Evolutionary conservation across 1,140 invertebrate genomes (phyloP).

Genomic region (Drosophila lowei): DNA sequence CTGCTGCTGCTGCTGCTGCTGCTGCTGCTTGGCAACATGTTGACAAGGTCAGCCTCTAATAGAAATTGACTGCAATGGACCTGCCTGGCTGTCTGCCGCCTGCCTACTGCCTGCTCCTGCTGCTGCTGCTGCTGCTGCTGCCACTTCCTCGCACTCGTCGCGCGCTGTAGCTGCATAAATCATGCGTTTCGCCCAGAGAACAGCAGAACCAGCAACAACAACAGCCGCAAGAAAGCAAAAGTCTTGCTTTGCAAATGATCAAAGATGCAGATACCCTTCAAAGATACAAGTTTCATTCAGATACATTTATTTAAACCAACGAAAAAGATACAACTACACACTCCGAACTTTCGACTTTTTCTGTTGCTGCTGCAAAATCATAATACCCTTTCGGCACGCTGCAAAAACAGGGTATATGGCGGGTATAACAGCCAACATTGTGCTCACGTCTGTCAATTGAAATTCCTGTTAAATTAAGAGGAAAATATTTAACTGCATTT

Average conservation of each 20-base stretch:
- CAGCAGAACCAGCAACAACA: conserved; percentile 26
- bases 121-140: conserved; percentile 13
- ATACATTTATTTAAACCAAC: too few relatives aligned
- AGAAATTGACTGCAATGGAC: conserved; percentile 63
- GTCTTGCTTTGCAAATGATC: too few relatives aligned
- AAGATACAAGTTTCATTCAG: too few relatives aligned
- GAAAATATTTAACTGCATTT: conserved; percentile 78
- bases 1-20: conserved; percentile 41
- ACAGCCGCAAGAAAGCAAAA: conserved; percentile 15
- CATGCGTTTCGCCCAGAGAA: conserved; percentile 61
- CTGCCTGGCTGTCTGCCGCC: background rate
- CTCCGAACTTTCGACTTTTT: too few relatives aligned
- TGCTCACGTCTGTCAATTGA: conserved; percentile 77
- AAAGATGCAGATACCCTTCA: too few relatives aligned
- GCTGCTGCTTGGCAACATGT: conserved; percentile 70
- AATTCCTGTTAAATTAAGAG: conserved; percentile 83
- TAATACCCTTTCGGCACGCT: conserved; percentile 3
- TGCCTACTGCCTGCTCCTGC: conserved; percentile 21
- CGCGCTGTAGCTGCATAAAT: conserved; percentile 72
- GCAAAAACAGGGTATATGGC: background rate
- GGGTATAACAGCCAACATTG: conserved; percentile 20
- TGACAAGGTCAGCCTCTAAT: conserved; percentile 80
- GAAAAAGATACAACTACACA: too few relatives aligned
- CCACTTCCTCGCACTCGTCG: conserved; percentile 31
- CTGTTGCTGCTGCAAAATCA: background rate